phyloP scores from a whole-genome alignment of 35 echinoderm and acorn worm species.

The Diadema setosum region DNA sequence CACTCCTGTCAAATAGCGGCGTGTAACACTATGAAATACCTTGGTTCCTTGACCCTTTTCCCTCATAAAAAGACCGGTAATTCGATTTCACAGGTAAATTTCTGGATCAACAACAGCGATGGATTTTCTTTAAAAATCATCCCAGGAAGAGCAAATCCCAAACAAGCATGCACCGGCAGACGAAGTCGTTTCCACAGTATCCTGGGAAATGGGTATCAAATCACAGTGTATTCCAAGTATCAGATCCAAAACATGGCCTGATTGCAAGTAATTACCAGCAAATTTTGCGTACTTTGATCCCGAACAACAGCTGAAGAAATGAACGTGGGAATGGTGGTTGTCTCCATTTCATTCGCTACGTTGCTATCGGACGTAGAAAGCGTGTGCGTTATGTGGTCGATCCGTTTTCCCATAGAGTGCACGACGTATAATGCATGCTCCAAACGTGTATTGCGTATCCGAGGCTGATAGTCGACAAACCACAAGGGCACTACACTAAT shows the following conservation, averaged over 20 bases:
- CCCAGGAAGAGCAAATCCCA: neutral
- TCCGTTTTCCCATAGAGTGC: neutral
- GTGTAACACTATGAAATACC: too few species aligned
- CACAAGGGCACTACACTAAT: neutral
- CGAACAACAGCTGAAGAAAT: neutral
- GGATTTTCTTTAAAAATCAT: neutral
- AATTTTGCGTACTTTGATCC: neutral
- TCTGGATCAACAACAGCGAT: neutral
- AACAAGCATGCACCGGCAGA: neutral
- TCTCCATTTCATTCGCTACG: too few species aligned
- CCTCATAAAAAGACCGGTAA: too few species aligned
- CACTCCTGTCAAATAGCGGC: too few species aligned
- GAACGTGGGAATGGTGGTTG: neutral
- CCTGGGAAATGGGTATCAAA: neutral
- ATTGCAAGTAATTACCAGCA: neutral
- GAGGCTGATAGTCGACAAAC: neutral
- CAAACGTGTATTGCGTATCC: neutral
- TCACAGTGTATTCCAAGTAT: neutral
- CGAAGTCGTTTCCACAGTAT: neutral
- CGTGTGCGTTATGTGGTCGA: neutral
- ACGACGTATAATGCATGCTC: neutral
- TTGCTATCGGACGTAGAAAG: constrained; percentile 24
- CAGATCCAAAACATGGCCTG: neutral
- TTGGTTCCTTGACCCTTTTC: too few species aligned
- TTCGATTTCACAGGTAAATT: neutral